Evolutionary conservation across 2,888 invertebrate species (phyloP).

Genomic region (Capitulum mitella): DNA sequence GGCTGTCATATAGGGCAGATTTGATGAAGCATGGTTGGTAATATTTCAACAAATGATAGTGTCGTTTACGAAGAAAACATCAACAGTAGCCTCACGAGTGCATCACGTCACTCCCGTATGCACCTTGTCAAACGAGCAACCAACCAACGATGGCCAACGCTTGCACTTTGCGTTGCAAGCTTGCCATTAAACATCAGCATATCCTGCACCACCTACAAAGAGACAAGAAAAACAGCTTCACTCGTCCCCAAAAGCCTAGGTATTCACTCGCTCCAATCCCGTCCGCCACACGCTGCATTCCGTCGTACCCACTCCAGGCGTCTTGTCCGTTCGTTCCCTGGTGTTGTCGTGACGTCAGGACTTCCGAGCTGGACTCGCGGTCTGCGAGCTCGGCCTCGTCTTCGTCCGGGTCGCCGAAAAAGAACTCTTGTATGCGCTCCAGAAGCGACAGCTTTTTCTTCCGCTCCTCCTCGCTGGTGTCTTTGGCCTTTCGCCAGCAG

Average conservation of each 20-base stretch:
- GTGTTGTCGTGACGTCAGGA: too few species aligned
- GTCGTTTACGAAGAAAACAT: too few species aligned
- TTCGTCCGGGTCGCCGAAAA: neutral
- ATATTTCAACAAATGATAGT: too few species aligned
- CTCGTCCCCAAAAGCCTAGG: neutral
- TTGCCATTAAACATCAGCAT: neutral
- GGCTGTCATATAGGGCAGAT: too few species aligned
- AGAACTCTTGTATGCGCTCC: neutral
- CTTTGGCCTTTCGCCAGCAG: neutral
- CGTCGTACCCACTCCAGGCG: neutral
- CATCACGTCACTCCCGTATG: too few species aligned
- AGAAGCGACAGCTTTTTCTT: neutral
- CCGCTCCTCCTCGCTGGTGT: too few species aligned
- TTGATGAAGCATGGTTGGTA: too few species aligned
- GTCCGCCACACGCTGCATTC: neutral
- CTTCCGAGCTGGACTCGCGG: neutral
- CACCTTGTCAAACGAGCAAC: too few species aligned
- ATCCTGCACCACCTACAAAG: neutral
- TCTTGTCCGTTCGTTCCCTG: neutral
- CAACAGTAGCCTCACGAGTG: too few species aligned
- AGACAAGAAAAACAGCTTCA: neutral
- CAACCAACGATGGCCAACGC: too few species aligned
- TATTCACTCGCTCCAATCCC: neutral
- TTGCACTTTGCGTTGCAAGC: too few species aligned
- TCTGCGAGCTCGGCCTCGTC: neutral